These are phyloP conservation scores for Lordiphosa clarofinis DNA, from an alignment of 1,140 invertebrate species.

Conservation along the genomic window DNA sequence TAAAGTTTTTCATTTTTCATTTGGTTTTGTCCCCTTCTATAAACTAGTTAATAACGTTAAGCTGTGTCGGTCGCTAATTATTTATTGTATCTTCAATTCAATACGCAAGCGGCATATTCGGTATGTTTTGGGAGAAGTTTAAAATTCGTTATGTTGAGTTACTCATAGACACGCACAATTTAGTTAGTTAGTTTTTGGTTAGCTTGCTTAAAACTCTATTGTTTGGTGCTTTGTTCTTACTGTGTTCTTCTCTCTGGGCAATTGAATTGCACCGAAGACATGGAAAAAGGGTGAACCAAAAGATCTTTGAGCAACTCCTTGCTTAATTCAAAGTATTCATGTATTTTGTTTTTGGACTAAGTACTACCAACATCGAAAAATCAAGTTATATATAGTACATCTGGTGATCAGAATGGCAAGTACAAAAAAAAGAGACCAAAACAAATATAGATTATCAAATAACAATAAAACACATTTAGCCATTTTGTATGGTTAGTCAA, in stretches of 20 bases:
- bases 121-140: slow-evolving; percentile 4
- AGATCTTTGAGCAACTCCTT: not conserved
- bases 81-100: slow-evolving; percentile 58
- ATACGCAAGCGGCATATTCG: slow-evolving; percentile 50
- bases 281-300: slow-evolving; percentile 17
- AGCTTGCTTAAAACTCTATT: slow-evolving; percentile 65
- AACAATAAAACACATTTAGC: slow-evolving; percentile 74
- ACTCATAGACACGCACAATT: slow-evolving; percentile 33
- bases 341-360: slow-evolving; percentile 32
- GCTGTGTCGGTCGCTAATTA: slow-evolving; percentile 2
- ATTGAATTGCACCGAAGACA: slow-evolving; percentile 56
- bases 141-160: slow-evolving; percentile 50
- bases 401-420: slow-evolving; percentile 69
- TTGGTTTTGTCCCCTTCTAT: slow-evolving; percentile 3
- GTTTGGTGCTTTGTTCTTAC: slow-evolving; percentile 79
- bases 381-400: slow-evolving; percentile 53
- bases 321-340: slow-evolving; percentile 10
- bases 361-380: slow-evolving; percentile 74
- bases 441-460: slow-evolving; percentile 22
- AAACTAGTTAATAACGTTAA: slow-evolving; percentile 7
- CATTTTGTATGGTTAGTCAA: slow-evolving; percentile 54
- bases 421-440: too few relatives aligned
- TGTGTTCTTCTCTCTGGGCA: slow-evolving; percentile 60
- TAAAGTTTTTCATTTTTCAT: not conserved
- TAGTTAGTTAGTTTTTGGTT: slow-evolving; percentile 34